These are phyloP conservation scores for Callospermophilus lateralis DNA, from an alignment of 2,113 vertebrate species.

Conservation along the genomic window DNA sequence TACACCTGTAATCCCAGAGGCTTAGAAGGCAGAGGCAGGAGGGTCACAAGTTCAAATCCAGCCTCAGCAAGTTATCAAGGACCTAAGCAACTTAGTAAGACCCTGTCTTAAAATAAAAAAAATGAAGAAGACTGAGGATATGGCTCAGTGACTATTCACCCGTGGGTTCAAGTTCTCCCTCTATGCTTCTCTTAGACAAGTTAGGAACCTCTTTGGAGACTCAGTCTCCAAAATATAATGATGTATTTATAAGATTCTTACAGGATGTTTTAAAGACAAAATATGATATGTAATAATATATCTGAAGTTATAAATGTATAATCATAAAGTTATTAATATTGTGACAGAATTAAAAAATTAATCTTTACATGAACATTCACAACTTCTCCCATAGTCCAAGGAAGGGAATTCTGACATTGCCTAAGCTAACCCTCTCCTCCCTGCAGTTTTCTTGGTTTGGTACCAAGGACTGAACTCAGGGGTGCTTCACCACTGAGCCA, in stretches of 20 bases:
- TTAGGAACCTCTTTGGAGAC: not conserved
- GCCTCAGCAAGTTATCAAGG: no score
- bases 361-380: not conserved
- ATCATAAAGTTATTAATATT: not conserved
- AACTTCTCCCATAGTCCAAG: not conserved
- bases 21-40: no score
- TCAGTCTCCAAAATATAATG: not conserved
- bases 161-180: not conserved
- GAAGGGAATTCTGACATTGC: not conserved
- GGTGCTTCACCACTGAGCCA: no score
- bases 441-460: no score
- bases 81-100: no score
- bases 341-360: conserved; percentile 17
- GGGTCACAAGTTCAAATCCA: no score
- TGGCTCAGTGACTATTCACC: no score
- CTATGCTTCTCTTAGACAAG: not conserved
- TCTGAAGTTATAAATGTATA: not conserved
- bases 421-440: not conserved
- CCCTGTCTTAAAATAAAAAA: no score
- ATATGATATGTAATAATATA: not conserved
- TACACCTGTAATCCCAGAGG: no score
- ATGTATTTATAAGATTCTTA: not conserved
- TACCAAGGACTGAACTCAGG: no score
- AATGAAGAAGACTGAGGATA: no score
- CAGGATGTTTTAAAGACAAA: not conserved